Evolutionary conservation across 1,140 invertebrate genomes (phyloP), one percentile per base, ranked within the genome.

Genomic region (Laupala kohalensis): DNA sequence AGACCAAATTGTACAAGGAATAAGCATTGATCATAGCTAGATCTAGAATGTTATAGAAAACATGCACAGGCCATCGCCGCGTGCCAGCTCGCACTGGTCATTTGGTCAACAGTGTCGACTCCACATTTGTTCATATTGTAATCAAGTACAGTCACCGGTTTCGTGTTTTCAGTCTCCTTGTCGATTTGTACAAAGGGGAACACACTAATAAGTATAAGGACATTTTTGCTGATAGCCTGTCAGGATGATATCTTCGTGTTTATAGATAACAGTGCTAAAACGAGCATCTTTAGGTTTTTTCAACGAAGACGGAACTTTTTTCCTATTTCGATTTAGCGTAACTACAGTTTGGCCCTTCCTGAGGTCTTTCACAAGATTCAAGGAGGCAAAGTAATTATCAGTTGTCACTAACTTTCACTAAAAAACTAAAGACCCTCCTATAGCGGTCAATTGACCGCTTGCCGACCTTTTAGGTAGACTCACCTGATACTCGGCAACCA

Each of bases 381-480:
- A 4, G 28, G 74, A 75, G 1, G 76, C 79, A 69, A 79, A 78
- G 64, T 76, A 78, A 67, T 78, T 79, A 19, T 79, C 77, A 24
- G 71, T 77, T 1, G 75, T 79, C n/a, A n/a, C n/a, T n/a, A n/a
- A n/a, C n/a, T n/a, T n/a, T n/a, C n/a, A n/a, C n/a, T n/a, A n/a
- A n/a, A n/a, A n/a, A n/a, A n/a, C n/a, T n/a, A n/a, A n/a, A n/a
- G n/a, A n/a, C n/a, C n/a, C n/a, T n/a, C n/a, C n/a, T n/a, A n/a
- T n/a, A n/a, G n/a, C n/a, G n/a, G n/a, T n/a, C n/a, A n/a, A n/a
- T n/a, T n/a, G n/a, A n/a, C n/a, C n/a, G n/a, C n/a, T n/a, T n/a
- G n/a, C n/a, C n/a, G n/a, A n/a, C n/a, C n/a, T n/a, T n/a, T n/a
- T n/a, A n/a, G n/a, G n/a, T n/a, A n/a, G n/a, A n/a, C n/a, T n/a